A percentile compares a stretch with the other conserved stretches of the same genome.
phyloP scores from a whole-genome alignment of 2,113 vertebrate species.

The Cyanoderma ruficeps region DNA sequence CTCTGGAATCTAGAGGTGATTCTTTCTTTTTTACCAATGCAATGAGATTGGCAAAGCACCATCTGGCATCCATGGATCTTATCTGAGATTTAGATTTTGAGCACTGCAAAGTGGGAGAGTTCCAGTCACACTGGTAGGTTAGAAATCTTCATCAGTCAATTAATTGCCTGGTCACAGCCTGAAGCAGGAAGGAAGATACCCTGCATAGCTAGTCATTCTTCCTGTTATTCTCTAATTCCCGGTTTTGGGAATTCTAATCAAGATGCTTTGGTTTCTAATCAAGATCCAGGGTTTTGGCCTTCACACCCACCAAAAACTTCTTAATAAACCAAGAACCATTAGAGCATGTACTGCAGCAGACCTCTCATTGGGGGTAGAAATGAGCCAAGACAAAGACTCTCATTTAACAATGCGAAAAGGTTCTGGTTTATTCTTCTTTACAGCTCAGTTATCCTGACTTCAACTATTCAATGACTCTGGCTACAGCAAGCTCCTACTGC shows the following conservation, averaged over 20 bases:
- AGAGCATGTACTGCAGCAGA: neutral
- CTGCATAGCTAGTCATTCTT: neutral
- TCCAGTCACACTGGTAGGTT: neutral
- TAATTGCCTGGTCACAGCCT: neutral
- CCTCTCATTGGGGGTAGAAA: neutral
- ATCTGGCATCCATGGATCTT: neutral
- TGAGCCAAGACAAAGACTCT: neutral
- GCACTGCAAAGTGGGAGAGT: neutral
- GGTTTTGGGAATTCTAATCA: neutral
- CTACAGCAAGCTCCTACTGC: neutral
- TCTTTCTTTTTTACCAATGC: neutral
- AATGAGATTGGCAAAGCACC: neutral
- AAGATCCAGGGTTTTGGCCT: too few species aligned
- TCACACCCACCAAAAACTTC: neutral
- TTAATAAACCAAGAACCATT: neutral
- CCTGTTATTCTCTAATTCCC: neutral
- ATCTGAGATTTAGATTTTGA: neutral
- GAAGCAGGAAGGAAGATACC: neutral
- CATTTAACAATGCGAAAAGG: neutral
- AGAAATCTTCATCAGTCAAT: neutral
- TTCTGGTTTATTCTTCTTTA: neutral
- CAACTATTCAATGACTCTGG: neutral
- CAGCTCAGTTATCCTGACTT: neutral
- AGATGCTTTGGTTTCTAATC: neutral
- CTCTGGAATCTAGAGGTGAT: neutral